Evolutionary conservation across 2,113 vertebrate species (phyloP).

Genomic region (Mus pahari): DNA sequence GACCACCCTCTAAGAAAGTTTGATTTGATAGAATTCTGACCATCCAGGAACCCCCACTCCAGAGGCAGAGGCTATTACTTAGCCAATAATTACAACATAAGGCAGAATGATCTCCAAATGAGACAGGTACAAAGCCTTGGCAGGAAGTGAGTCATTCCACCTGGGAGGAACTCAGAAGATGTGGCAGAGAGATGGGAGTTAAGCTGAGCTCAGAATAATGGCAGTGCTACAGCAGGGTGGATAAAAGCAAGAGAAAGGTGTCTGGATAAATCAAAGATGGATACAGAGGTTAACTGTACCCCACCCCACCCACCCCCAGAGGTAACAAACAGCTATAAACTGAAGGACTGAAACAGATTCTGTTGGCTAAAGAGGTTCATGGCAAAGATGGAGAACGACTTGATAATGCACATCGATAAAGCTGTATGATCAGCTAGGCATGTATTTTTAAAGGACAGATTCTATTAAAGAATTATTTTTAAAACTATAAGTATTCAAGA

Average conservation of each 20-base stretch:
- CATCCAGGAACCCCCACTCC: neutral
- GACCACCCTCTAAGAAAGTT: conserved; percentile 26
- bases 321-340: neutral
- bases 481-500: neutral
- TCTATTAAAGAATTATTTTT: conserved; percentile 36
- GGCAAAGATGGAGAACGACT: neutral
- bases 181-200: neutral
- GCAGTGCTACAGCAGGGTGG: neutral
- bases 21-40: neutral
- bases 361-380: neutral
- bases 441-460: neutral
- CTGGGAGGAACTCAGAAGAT: conserved; percentile 1
- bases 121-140: conserved; percentile 15
- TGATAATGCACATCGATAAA: neutral
- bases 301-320: too few species aligned
- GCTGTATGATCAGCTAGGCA: neutral
- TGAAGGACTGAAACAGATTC: neutral
- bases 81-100: conserved; percentile 8
- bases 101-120: conserved; percentile 1
- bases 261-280: neutral
- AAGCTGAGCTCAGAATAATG: neutral
- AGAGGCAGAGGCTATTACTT: neutral
- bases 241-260: neutral
- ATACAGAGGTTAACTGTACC: neutral
- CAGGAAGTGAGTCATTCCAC: conserved; percentile 31